Base-by-base conservation (phyloP, 1,140 invertebrate genomes). In the Leptinotarsa undecemlineata region DNA sequence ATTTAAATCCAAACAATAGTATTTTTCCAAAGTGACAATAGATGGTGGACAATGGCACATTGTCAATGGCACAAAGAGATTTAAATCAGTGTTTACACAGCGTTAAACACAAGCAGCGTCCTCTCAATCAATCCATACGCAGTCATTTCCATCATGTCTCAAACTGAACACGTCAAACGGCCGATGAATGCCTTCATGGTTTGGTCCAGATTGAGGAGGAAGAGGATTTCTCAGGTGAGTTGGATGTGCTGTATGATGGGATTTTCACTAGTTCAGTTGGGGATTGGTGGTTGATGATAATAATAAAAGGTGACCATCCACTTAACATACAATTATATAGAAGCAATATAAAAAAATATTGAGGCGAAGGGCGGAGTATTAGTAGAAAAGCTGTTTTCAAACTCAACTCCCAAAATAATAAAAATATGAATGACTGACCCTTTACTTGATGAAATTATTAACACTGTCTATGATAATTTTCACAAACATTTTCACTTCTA, bases 101-200 rank as follows among this genome's bases (percentile, higher is more conserved):
- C 82, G 77, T 80, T 83, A 81, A 81, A 80, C 75, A 75, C 75
- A 74, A 75, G 70, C 76, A 74, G 72, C 77, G 66, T 68, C 63
- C 73, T 76, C 75, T 77, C 69, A 71, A 73, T 68, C 61, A 61
- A 61, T 68, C 66, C 33, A n/a, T n/a, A 42, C 66, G 19, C 75
- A 80, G 79, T 79, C 75, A 71, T 76, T 77, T 77, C 66, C 20
- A 64, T 51, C 13, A 70, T 72, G 74, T 61, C 74, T 64, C 47
- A 71, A 63, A 74, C 17, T 42, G 71, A 76, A 70, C 90, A 90
- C 74, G 90, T 91, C 48, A 91, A 91, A 78, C 80, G 91, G 69
- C 91, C 90, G 0, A 91, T 92, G 89, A 92, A 92, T 79, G 90
- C 90, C 0, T 92, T 92, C 83, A 92, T 92, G 90, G 90, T 92